These are phyloP conservation scores for Lamellibrachia satsuma DNA, from an alignment of 2,888 invertebrate genomes.

Conservation along the genomic window DNA sequence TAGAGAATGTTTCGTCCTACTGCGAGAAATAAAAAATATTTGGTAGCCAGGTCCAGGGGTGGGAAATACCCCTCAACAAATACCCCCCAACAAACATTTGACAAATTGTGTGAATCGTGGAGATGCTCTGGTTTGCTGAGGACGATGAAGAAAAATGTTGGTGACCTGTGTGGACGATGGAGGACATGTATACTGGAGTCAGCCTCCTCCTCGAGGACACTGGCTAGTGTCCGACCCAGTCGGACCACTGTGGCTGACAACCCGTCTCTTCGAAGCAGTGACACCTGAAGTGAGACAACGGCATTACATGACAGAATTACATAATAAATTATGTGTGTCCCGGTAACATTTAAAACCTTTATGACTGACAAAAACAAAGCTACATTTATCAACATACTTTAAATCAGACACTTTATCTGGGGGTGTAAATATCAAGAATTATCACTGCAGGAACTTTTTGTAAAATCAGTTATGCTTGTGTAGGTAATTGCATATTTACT, in stretches of 20 bases:
- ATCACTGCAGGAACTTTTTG: too few relatives aligned
- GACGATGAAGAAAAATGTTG: neutral
- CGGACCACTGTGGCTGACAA: constrained; percentile 42
- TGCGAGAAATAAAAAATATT: too few relatives aligned
- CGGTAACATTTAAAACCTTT: neutral
- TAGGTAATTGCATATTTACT: too few relatives aligned
- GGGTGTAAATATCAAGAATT: too few relatives aligned
- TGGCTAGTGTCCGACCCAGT: constrained; percentile 43
- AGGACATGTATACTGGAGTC: constrained; percentile 45
- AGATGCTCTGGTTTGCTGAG: neutral
- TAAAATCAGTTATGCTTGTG: too few relatives aligned
- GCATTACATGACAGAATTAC: neutral
- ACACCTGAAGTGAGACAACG: constrained; percentile 39
- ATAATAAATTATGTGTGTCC: neutral
- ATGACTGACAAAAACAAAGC: neutral
- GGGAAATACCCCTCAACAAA: too few relatives aligned
- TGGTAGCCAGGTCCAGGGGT: too few relatives aligned
- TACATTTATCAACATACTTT: too few relatives aligned
- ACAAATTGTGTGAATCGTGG: neutral
- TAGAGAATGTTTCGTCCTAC: too few relatives aligned
- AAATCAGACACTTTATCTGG: too few relatives aligned
- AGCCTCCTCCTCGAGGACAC: constrained; percentile 46
- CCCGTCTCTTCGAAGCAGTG: constrained; percentile 47
- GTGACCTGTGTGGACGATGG: constrained; percentile 51
- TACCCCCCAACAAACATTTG: too few relatives aligned